Evolutionary conservation across 2,888 invertebrate species (phyloP), one percentile per base, ranked within the genome.

Genomic region (Hedychridium roseum): DNA sequence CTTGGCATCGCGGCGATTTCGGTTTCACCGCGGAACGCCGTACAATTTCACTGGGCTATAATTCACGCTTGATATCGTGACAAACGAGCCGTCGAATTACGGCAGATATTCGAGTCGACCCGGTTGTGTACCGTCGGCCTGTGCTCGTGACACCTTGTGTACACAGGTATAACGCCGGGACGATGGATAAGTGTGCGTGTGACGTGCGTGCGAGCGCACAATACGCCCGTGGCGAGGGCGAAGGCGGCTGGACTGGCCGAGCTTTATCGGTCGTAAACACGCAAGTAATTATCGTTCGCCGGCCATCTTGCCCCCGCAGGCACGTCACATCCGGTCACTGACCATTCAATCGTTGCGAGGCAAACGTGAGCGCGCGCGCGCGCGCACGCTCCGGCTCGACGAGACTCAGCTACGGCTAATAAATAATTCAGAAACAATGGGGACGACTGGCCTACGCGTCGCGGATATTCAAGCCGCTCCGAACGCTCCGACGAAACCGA

Each of bases 261-360:
- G 64, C 62, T 70, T 70, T 67, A 68, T 71, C 66, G 72, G 58
- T 66, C 64, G 65, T 71, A 68, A 74, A 71, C 67, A 71, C 66
- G 68, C 68, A 64, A 65, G 66, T 69, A 73, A 70, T 73, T 68
- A 74, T 72, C 64, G 57, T 62, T 14, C n/a, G 43, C 39, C 64
- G 57, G 65, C 66, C 68, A 68, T 68, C 63, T 68, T 66, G 63
- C 53, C n/a, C 50, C 53, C 55, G 55, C 57, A 57, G 60, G 52
- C 62, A 60, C 69, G 69, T 73, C 74, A 71, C 64, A 70, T 74
- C 74, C 72, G 74, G 74, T 72, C 70, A 70, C 64, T 70, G 74
- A 70, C 71, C 72, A 70, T 74, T 73, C 70, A 68, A 71, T 73
- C 72, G 72, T 70, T 59, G 62, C 64, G 58, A 61, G 52, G 57